These are phyloP conservation scores for Hippocampus mohnikei DNA, from an alignment of 2,113 vertebrate genomes.

Conservation along the genomic window DNA sequence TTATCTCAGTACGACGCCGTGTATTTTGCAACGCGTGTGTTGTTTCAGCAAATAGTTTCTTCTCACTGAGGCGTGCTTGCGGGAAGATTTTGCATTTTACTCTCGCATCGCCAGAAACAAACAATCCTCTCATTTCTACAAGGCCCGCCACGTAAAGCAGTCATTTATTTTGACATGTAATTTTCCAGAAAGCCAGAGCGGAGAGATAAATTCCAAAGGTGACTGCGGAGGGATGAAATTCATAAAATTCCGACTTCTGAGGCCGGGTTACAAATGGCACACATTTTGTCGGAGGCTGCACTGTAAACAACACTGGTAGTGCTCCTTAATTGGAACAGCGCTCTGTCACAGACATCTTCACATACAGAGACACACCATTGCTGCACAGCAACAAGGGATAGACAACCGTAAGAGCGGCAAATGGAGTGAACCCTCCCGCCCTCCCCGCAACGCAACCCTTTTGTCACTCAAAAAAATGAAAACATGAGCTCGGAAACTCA, in stretches of 20 bases:
- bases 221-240: conserved; percentile 11
- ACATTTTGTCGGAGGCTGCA: conserved; percentile 15
- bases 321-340: conserved; percentile 25
- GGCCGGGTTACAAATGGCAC: conserved; percentile 11
- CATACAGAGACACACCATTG: conserved; percentile 12
- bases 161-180: conserved; percentile 21
- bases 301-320: conserved; percentile 6
- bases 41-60: conserved; percentile 32
- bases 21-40: conserved; percentile 15
- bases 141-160: conserved; percentile 2
- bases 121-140: conserved; percentile 26
- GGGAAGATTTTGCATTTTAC: conserved; percentile 20
- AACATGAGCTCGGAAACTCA: conserved; percentile 44
- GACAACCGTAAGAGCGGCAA: conserved; percentile 8
- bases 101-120: conserved; percentile 6
- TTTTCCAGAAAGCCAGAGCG: conserved; percentile 10
- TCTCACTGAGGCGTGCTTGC: background rate
- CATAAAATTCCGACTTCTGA: conserved; percentile 7
- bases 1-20: conserved; percentile 24
- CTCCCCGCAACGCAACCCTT: conserved; percentile 15
- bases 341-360: conserved; percentile 17
- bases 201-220: conserved; percentile 26
- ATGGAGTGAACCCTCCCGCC: conserved; percentile 7
- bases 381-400: conserved; percentile 6
- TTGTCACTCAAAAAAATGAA: conserved; percentile 27